These are phyloP conservation scores for Microhierax caerulescens DNA, from an alignment of 2,797 vertebrate species.

Conservation along the genomic window DNA sequence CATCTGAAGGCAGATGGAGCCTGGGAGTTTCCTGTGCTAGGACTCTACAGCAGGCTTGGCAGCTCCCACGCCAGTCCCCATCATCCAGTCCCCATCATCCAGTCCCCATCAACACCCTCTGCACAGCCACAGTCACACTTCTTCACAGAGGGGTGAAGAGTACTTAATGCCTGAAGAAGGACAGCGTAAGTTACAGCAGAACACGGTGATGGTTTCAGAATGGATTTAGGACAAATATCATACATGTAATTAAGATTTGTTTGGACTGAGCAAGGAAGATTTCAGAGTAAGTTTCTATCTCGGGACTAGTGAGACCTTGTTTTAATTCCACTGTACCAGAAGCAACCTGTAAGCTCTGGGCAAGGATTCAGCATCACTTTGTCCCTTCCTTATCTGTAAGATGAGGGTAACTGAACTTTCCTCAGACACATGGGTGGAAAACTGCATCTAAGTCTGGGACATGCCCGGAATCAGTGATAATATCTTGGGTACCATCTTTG, in stretches of 20 bases:
- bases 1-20: neutral
- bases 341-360: accelerated
- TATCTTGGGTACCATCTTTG: neutral
- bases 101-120: accelerated
- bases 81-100: accelerated
- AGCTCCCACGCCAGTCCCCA: accelerated
- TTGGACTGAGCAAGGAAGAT: neutral
- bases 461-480: neutral
- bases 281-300: neutral
- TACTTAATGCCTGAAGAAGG: neutral
- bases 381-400: neutral
- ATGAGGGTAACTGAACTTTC: neutral
- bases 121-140: neutral
- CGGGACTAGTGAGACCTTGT: neutral
- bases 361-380: neutral
- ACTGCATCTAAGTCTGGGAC: neutral
- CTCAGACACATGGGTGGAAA: neutral
- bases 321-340: neutral
- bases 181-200: neutral
- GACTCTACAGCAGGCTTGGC: neutral
- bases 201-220: neutral
- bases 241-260: neutral
- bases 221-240: neutral
- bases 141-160: neutral
- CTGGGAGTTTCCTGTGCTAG: neutral